Conservation (phyloP, 2,113 vertebrate species). For the Ornithorhynchus anatinus region DNA sequence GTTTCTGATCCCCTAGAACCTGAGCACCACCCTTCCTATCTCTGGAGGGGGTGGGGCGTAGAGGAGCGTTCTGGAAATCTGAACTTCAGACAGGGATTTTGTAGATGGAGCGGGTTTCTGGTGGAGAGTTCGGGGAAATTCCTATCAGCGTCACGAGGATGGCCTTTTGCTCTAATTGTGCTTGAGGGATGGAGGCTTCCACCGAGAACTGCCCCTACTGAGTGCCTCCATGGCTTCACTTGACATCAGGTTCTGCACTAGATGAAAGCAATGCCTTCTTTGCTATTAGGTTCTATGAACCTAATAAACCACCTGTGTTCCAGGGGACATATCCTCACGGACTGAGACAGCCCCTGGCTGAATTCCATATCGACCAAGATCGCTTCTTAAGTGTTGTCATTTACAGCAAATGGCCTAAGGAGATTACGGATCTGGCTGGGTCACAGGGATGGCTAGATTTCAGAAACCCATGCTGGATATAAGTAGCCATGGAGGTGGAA, state of each 20-base stretch:
- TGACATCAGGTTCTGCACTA: background rate
- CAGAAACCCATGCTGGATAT: too few species aligned
- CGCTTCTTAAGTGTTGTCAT: background rate
- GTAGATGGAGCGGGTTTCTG: slow-evolving; percentile 57
- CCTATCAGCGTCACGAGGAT: slow-evolving; percentile 50
- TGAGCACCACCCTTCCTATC: background rate
- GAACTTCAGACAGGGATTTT: slow-evolving; percentile 59
- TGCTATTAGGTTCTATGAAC: background rate
- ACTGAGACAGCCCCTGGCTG: background rate
- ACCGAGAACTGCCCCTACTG: background rate
- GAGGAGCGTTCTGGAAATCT: slow-evolving; percentile 61
- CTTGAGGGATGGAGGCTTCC: slow-evolving; percentile 47
- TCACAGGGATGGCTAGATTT: background rate
- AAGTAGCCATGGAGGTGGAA: too few species aligned
- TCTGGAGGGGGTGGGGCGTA: too few species aligned
- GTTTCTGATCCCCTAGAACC: background rate
- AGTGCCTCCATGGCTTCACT: background rate
- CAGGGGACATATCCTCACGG: background rate
- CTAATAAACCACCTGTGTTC: fast-evolving
- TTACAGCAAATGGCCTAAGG: background rate
- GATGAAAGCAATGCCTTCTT: background rate
- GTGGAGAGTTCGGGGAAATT: slow-evolving; percentile 62
- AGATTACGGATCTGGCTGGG: background rate
- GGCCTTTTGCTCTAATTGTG: slow-evolving; percentile 64
- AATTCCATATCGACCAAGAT: background rate